Conservation (phyloP, 2,113 vertebrate species). For the Sclerurus mexicanus region DNA sequence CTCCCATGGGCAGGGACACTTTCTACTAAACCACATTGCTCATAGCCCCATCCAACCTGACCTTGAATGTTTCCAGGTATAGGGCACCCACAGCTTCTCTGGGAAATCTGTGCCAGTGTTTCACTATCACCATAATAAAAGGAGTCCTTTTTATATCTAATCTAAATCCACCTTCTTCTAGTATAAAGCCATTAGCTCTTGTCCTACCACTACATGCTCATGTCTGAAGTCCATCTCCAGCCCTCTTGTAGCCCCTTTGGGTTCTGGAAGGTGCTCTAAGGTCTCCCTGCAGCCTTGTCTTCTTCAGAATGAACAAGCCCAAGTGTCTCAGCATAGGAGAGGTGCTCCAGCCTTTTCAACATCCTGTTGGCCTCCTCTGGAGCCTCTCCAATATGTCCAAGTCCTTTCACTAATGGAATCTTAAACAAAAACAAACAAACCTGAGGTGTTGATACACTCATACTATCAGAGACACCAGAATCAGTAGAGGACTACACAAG, state of each 20-base stretch:
- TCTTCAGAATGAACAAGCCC: neutral
- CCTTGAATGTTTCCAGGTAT: neutral
- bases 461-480: neutral
- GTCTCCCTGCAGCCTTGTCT: neutral
- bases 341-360: neutral
- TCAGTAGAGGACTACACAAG: neutral
- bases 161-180: neutral
- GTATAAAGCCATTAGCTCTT: neutral
- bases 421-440: fast-evolving
- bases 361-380: neutral
- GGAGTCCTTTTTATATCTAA: neutral
- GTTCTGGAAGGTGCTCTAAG: neutral
- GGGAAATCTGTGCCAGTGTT: neutral
- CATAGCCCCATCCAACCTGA: neutral
- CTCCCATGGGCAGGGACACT: neutral
- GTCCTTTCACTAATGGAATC: neutral
- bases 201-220: neutral
- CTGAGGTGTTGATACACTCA: neutral
- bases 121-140: neutral
- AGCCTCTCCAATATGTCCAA: fast-evolving
- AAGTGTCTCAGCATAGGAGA: neutral
- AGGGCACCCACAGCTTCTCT: neutral
- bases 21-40: neutral
- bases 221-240: neutral
- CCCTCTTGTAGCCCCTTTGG: neutral